Conservation (phyloP, 2,113 vertebrate genomes). For the Cryptoleucopteryx plumbea region DNA sequence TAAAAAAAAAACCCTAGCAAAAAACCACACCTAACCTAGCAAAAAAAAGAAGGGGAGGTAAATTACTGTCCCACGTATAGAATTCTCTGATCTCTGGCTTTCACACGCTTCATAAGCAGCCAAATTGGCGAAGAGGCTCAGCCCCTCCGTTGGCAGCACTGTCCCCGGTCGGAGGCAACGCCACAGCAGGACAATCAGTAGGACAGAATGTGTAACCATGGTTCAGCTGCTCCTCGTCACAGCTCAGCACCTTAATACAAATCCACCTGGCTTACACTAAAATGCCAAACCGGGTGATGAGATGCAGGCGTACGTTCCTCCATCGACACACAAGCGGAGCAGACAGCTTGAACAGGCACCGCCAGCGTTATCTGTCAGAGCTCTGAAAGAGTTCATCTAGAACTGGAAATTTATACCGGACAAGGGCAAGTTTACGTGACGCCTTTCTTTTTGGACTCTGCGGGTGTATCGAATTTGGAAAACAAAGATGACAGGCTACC, state of each 20-base stretch:
- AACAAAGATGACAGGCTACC: neutral
- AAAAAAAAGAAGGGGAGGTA: neutral
- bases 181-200: neutral
- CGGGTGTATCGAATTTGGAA: neutral
- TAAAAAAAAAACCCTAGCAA: neutral
- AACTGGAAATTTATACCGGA: neutral
- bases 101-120: neutral
- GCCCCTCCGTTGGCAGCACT: neutral
- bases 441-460: neutral
- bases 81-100: neutral
- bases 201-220: neutral
- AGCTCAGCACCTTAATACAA: neutral
- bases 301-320: neutral
- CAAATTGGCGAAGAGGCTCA: neutral
- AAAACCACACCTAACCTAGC: neutral
- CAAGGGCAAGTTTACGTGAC: neutral
- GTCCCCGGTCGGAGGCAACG: neutral
- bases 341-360: neutral
- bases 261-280: neutral
- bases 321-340: neutral
- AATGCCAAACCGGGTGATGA: neutral
- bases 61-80: neutral
- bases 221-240: neutral
- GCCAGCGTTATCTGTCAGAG: neutral
- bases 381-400: neutral